Evolutionary conservation across 2,797 vertebrate species (phyloP), one percentile per base, ranked within the genome.

Genomic region (Danio tinwini): DNA sequence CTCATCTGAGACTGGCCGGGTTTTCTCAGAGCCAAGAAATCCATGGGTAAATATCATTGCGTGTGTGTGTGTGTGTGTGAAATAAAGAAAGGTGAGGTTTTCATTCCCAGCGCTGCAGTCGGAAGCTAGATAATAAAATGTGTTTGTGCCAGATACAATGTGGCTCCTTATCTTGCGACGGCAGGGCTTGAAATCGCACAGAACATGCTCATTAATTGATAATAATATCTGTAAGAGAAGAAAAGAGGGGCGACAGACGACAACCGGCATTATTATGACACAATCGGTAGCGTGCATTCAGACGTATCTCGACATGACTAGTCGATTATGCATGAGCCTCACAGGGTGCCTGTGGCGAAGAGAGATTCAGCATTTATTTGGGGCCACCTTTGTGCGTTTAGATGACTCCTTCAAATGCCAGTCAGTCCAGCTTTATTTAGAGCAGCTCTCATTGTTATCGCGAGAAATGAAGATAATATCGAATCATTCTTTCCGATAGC

Each of bases 81-180:
- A 77, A 49, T 73, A 29, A 11, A 69, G 68, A 83, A 76, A 84
- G 82, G 84, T 82, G 74, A 82, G 11, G 52, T 81, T 81, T 85
- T 83, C 76, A 81, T 75, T 78, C 76, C 63, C 56, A 52, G 45
- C 16, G 75, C 68, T 42, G 6, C 76, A 63, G 64, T 80, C 72
- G 58, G 55, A 76, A 65, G 80, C 63, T 64, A 84, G 81, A 85
- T 86, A 86, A 84, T 78, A 75, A 80, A 84, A 78, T 37, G 62
- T 78, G 81, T 86, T 83, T 86, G 82, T 81, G 76, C 29, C 19
- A 74, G 72, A 74, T 78, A 85, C 85, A 85, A 85, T 85, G 64
- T 71, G 81, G 61, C 77, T 40, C 29, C 83, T 84, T 85, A 86
- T 85, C 85, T 86, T 47, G 61, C 17, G 71, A 67, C 81, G 64